Evolutionary conservation across 2,888 invertebrate genomes (phyloP), one percentile per base, ranked within the genome.

Genomic region (Apodemia mormo): DNA sequence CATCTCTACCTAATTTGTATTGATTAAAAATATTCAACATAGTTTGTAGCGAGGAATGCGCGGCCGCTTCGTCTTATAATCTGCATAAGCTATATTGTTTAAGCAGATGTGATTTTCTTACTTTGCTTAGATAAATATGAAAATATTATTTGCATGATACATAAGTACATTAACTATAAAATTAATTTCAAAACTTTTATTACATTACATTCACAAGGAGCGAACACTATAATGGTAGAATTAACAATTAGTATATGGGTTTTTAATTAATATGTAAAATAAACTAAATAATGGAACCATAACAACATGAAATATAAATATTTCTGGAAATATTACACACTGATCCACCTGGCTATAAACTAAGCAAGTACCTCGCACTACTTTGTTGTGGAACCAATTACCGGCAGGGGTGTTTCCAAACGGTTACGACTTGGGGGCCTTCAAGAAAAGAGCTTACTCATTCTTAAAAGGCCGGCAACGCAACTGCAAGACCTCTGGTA

Each of bases 21-120:
- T 93, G 93, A 93, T 93, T 93, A 93, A 93, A 93, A 93, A 93
- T 93, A 92, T 92, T 93, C 88, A 85, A 86, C 92, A 93, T 93
- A 92, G 92, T 93, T 93, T 80, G 74, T 78, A 77, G 78, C 80
- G 71, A 77, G 87, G 89, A 86, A 89, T 87, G 79, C 79, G 75
- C 76, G 52, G 33, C 52, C 10, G 77, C 76, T 77, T 45, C 75
- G 33, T 33, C 61, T 61, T 61, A 33, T 61, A 61, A 30, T 61
- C 77, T 79, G 76, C 81, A 81, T 79, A 84, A 82, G 85, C 83
- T 85, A 83, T 85, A 87, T 87, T 85, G 81, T 80, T 79, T 78
- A 68, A 33, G 30, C 73, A 73, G 78, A 79, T 77, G 80, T 82
- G 81, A 82, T 82, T 83, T 84, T 82, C 81, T 49, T 66, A 33